A percentile compares a stretch with the other conserved stretches of the same genome.
Conservation (phyloP, 2,888 invertebrate species). For the Ophion obscuratus region DNA sequence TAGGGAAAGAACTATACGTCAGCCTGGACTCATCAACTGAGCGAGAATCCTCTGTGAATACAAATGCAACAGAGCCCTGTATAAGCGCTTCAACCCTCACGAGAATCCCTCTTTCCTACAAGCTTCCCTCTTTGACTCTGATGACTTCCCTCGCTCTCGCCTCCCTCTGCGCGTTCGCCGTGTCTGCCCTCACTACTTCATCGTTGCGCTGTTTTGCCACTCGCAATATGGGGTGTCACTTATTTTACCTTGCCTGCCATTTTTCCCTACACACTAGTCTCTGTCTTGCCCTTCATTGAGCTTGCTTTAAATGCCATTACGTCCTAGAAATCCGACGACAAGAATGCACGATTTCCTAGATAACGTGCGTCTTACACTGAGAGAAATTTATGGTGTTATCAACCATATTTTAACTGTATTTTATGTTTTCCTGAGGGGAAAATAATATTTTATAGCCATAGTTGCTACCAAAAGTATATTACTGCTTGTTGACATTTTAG, state of each 20-base stretch:
- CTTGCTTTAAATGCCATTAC: neutral
- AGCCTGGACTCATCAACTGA: conserved; percentile 77
- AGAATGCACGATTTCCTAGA: no score
- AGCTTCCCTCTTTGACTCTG: conserved; percentile 53
- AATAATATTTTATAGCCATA: no score
- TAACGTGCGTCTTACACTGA: no score
- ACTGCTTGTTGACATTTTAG: no score
- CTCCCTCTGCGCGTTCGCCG: neutral
- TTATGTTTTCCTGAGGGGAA: no score
- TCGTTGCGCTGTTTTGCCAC: conserved; percentile 36
- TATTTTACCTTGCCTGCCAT: conserved; percentile 2
- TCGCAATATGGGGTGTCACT: conserved; percentile 25
- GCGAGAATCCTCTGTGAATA: conserved; percentile 76
- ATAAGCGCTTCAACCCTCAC: conserved; percentile 53
- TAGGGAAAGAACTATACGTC: conserved; percentile 72
- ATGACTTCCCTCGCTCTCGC: conserved; percentile 50
- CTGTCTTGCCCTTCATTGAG: neutral
- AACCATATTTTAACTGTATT: no score
- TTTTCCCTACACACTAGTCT: neutral
- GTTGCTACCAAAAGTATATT: no score
- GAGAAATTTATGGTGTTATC: no score
- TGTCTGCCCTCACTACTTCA: conserved; percentile 25
- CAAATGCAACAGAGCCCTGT: conserved; percentile 71
- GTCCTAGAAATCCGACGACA: no score
- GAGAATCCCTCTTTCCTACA: conserved; percentile 48